Conservation (phyloP, 2,888 invertebrate genomes). For the Herminia tarsipennalis region DNA sequence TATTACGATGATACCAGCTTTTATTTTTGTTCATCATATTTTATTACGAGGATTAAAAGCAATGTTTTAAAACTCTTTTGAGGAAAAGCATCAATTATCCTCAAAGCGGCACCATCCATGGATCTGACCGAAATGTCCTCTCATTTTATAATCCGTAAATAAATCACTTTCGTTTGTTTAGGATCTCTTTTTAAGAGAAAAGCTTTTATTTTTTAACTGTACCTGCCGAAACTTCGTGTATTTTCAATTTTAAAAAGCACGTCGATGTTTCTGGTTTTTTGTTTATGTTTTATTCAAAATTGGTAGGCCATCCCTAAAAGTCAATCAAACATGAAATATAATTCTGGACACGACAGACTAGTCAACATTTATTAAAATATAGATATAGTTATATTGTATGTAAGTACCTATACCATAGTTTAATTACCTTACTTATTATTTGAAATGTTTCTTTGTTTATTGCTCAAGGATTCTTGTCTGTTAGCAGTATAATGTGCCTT, state of each 20-base stretch:
- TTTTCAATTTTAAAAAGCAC: conserved; percentile 17
- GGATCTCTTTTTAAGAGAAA: conserved; percentile 18
- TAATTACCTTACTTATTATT: too few relatives aligned
- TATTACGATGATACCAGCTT: conserved; percentile 1
- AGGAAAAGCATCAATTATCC: conserved; percentile 31
- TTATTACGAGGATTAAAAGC: conserved; percentile 15
- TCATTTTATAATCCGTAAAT: conserved; percentile 38
- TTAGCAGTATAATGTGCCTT: too few relatives aligned
- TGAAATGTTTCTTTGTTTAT: too few relatives aligned
- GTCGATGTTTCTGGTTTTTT: too few relatives aligned
- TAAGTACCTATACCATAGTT: too few relatives aligned
- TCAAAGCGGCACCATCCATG: conserved; percentile 4
- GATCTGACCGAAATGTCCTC: conserved; percentile 14
- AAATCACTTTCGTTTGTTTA: conserved; percentile 32
- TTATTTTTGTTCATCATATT: conserved; percentile 10
- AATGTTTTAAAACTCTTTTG: conserved; percentile 15
- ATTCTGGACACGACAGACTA: too few relatives aligned
- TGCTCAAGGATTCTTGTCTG: too few relatives aligned
- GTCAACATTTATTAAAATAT: too few relatives aligned
- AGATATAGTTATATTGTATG: too few relatives aligned
- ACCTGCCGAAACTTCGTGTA: conserved; percentile 3
- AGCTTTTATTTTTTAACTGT: conserved; percentile 26
- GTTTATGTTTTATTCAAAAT: conserved; percentile 10
- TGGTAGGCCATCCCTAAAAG: conserved; percentile 1
- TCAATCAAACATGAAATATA: too few relatives aligned